phyloP scores from a whole-genome alignment of 2,888 invertebrate species.

The Eupithecia dodoneata region DNA sequence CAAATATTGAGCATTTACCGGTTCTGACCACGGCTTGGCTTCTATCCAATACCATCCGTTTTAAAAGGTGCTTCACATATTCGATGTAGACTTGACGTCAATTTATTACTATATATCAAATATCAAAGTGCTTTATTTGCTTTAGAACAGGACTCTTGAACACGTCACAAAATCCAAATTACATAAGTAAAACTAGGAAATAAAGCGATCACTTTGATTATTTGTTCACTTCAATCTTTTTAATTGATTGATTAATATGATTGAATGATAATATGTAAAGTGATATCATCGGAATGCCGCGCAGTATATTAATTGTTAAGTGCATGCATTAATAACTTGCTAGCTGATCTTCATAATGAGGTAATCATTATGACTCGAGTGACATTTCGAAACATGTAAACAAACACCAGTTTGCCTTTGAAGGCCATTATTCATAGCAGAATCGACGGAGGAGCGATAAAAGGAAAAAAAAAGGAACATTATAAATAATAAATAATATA shows the following conservation, averaged over 20 bases:
- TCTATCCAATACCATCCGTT: conserved; percentile 16
- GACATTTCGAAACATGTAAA: conserved; percentile 4
- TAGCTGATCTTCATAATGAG: conserved; percentile 9
- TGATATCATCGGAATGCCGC: conserved; percentile 31
- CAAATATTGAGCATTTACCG: conserved; percentile 23
- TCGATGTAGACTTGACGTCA: conserved; percentile 21
- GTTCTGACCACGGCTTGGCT: conserved; percentile 20
- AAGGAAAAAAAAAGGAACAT: too few relatives aligned
- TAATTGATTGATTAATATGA: not conserved
- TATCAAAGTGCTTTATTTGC: too few relatives aligned
- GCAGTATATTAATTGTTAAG: conserved; percentile 19
- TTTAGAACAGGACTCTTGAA: too few relatives aligned
- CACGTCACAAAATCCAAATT: too few relatives aligned
- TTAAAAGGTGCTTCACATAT: conserved; percentile 1
- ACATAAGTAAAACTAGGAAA: too few relatives aligned
- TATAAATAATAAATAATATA: too few relatives aligned
- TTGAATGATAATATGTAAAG: conserved; percentile 24
- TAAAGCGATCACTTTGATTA: too few relatives aligned
- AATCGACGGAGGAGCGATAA: not conserved
- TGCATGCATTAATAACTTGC: conserved; percentile 16
- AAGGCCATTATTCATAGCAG: not conserved
- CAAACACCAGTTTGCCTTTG: not conserved
- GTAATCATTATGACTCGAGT: not conserved
- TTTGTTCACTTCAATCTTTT: too few relatives aligned
- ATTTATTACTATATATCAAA: not conserved